A percentile compares a stretch with the other conserved stretches of the same genome.
Conservation (phyloP, 1,140 invertebrate species). For the Halictus rubicundus region DNA sequence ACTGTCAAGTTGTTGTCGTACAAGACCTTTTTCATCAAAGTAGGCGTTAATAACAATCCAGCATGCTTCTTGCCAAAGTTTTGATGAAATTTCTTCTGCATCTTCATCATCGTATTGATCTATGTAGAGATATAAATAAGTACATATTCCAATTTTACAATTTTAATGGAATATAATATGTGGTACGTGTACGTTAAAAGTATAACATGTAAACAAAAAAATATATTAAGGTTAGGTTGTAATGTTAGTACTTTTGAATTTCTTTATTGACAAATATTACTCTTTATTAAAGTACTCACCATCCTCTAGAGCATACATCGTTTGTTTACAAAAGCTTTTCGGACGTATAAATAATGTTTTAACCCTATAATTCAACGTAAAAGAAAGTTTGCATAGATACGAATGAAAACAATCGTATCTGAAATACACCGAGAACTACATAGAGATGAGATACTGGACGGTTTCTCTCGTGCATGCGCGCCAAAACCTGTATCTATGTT, state of each 20-base stretch:
- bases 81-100: constrained; percentile 94
- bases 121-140: constrained; percentile 52
- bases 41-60: constrained; percentile 99
- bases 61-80: constrained; percentile 99
- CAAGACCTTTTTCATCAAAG: constrained; percentile 99
- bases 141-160: background rate
- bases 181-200: background rate
- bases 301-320: constrained; percentile 48
- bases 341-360: background rate
- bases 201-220: background rate
- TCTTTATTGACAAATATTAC: background rate
- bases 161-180: background rate
- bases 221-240: background rate
- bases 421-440: too few relatives aligned
- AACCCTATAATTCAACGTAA: background rate
- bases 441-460: too few relatives aligned
- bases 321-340: background rate
- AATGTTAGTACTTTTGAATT: background rate
- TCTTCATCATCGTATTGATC: constrained; percentile 90
- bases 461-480: too few relatives aligned
- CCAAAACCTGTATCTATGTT: too few relatives aligned
- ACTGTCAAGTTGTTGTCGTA: constrained; percentile 98
- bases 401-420: too few relatives aligned
- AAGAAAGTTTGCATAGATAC: background rate
- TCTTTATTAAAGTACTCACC: constrained; percentile 21